Evolutionary conservation across 2,797 vertebrate species (phyloP).

Genomic region (Arrhamphus sclerolepis): DNA sequence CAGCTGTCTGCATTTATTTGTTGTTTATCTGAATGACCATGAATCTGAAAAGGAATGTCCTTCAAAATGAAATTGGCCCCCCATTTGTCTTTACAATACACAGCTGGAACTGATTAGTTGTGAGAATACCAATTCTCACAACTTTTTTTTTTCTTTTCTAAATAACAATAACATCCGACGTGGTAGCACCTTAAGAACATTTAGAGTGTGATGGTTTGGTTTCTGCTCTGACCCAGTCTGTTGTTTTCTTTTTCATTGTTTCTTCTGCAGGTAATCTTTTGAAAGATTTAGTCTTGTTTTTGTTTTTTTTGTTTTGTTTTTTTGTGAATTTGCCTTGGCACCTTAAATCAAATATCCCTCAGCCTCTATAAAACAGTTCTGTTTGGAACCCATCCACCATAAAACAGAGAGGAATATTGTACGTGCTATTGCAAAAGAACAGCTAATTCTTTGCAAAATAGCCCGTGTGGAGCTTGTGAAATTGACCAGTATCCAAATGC

Average conservation of each 20-base stretch:
- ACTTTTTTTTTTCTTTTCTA: slow-evolving; percentile 27
- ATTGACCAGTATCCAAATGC: slow-evolving; percentile 31
- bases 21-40: slow-evolving; percentile 30
- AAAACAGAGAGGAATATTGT: slow-evolving; percentile 60
- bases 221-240: slow-evolving; percentile 20
- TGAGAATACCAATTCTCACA: slow-evolving; percentile 18
- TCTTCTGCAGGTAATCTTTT: slow-evolving; percentile 37
- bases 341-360: slow-evolving; percentile 56
- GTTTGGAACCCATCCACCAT: slow-evolving; percentile 49
- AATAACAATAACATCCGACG: neutral
- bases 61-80: slow-evolving; percentile 14
- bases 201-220: slow-evolving; percentile 11
- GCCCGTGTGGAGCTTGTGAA: slow-evolving; percentile 42
- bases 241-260: slow-evolving; percentile 20
- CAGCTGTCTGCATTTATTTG: slow-evolving; percentile 50
- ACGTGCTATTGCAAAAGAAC: slow-evolving; percentile 40
- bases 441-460: slow-evolving; percentile 40
- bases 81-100: slow-evolving; percentile 31
- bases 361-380: slow-evolving; percentile 48
- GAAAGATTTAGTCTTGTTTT: slow-evolving; percentile 58
- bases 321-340: slow-evolving; percentile 47
- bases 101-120: slow-evolving; percentile 29
- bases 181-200: slow-evolving; percentile 17
- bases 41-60: slow-evolving; percentile 24
- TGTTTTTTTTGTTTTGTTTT: too few species aligned